Conservation (phyloP, 2,797 vertebrate genomes). For the Perodicticus potto region DNA sequence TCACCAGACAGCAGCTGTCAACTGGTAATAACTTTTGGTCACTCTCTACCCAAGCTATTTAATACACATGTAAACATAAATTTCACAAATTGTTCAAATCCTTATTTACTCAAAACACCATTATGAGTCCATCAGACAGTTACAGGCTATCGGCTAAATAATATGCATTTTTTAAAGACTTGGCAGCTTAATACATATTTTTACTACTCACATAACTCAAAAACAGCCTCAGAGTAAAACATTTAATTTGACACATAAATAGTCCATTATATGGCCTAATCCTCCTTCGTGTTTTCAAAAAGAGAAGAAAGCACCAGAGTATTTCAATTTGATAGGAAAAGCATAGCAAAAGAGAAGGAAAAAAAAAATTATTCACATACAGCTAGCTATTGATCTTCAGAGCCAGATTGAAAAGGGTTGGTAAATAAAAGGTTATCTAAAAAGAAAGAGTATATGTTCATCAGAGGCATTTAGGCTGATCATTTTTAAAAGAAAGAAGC, state of each 20-base stretch:
- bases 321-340: constrained; percentile 77
- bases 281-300: constrained; percentile 82
- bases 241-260: constrained; percentile 84
- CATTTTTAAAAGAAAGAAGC: neutral
- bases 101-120: constrained; percentile 83
- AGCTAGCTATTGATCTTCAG: constrained; percentile 61
- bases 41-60: constrained; percentile 66
- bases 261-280: constrained; percentile 83
- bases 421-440: constrained; percentile 44
- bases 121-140: constrained; percentile 86
- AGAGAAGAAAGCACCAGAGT: constrained; percentile 68
- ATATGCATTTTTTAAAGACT: constrained; percentile 86
- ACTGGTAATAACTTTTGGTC: constrained; percentile 79
- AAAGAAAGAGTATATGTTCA: constrained; percentile 37
- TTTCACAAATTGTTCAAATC: constrained; percentile 82
- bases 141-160: constrained; percentile 86
- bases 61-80: constrained; percentile 80
- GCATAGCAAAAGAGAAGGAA: constrained; percentile 3
- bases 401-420: neutral
- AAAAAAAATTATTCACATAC: neutral
- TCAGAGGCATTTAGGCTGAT: constrained; percentile 9
- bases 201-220: constrained; percentile 87
- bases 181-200: constrained; percentile 87
- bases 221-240: constrained; percentile 84
- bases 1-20: constrained; percentile 61